A percentile compares a stretch with the other conserved stretches of the same genome.
Conservation (phyloP, 2,797 vertebrate species). For the Oophaga sylvatica region DNA sequence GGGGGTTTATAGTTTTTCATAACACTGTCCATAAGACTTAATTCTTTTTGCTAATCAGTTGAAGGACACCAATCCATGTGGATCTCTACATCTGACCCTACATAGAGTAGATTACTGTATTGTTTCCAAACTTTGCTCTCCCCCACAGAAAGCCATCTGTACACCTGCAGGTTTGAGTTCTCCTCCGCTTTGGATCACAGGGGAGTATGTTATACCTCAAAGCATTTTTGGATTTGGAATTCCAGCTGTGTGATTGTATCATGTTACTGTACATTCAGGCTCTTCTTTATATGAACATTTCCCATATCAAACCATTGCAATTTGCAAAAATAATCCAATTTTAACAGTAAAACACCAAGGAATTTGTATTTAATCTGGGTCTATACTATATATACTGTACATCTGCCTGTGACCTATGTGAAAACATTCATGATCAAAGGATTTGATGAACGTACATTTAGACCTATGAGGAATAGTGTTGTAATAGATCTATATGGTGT, state of each 20-base stretch:
- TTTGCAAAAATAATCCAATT: background rate
- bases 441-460: background rate
- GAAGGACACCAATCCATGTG: background rate
- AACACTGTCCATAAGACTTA: background rate
- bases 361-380: background rate
- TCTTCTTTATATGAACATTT: background rate
- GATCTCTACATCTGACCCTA: background rate
- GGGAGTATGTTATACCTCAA: background rate
- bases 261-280: constrained; percentile 5
- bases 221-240: background rate
- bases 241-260: constrained; percentile 13
- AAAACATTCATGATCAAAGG: background rate
- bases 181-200: background rate
- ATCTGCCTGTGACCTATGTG: background rate
- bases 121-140: background rate
- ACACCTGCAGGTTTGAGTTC: constrained; percentile 1
- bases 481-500: background rate
- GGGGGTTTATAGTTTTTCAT: background rate
- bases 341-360: background rate
- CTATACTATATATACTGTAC: background rate
- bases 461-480: background rate
- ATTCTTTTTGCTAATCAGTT: background rate
- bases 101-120: background rate
- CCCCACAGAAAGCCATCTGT: background rate
- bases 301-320: background rate